A percentile compares a stretch with the other conserved stretches of the same genome.
These are phyloP conservation scores for Lottia scabra DNA, from an alignment of 2,888 invertebrate species.

Conservation along the genomic window DNA sequence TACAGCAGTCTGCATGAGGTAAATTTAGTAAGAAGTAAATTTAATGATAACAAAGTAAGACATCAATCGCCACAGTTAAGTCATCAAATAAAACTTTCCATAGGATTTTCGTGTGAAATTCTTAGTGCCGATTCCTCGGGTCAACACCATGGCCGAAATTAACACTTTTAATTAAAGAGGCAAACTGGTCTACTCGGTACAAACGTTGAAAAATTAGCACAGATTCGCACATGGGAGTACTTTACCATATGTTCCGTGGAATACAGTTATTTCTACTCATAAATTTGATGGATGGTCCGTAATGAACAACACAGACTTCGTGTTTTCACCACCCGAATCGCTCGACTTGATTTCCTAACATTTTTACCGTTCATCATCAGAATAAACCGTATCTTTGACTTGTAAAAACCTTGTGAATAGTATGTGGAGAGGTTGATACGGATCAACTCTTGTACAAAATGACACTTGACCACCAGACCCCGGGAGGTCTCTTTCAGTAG, in stretches of 20 bases:
- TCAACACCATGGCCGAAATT: no score
- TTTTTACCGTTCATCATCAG: background rate
- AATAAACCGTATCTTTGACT: background rate
- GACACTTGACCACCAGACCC: no score
- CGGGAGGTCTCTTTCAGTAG: no score
- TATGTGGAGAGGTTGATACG: no score
- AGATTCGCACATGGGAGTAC: background rate
- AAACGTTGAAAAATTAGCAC: background rate
- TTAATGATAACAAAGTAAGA: no score
- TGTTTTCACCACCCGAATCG: background rate
- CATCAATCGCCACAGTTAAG: no score
- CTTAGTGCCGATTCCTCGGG: no score
- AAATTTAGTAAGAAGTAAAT: no score
- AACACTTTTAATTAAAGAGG: background rate
- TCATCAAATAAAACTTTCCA: no score
- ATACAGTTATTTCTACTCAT: background rate
- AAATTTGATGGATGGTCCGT: conserved; percentile 4
- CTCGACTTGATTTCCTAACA: background rate
- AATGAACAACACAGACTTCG: background rate
- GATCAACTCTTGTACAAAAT: no score
- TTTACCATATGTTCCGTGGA: background rate
- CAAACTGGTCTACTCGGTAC: background rate
- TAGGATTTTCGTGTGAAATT: no score
- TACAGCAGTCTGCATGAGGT: no score
- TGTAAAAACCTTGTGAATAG: background rate